phyloP scores from a whole-genome alignment of 2,888 invertebrate species.

The Aporophyla nigra region DNA sequence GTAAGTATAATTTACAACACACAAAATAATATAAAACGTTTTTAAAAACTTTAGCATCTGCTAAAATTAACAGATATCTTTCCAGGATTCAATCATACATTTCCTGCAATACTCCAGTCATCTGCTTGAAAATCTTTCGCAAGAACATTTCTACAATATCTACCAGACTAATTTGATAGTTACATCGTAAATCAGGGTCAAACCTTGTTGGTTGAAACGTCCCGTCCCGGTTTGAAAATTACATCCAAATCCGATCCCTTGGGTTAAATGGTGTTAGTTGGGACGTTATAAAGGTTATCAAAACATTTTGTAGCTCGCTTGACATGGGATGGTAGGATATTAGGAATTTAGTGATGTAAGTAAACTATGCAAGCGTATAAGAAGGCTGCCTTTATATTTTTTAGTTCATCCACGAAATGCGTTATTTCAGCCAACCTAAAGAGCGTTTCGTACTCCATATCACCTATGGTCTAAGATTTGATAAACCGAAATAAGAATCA shows the following conservation, averaged over 20 bases:
- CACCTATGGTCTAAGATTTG: too few relatives aligned
- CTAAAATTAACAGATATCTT: not conserved
- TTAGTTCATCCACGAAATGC: too few relatives aligned
- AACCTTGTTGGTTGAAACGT: conserved; percentile 15
- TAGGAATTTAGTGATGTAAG: not conserved
- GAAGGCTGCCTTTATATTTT: too few relatives aligned
- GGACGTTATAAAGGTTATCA: conserved; percentile 24
- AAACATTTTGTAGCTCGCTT: conserved; percentile 34
- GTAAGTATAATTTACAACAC: too few relatives aligned
- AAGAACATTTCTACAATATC: conserved; percentile 2
- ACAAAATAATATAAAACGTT: too few relatives aligned
- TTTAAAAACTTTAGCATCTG: not conserved
- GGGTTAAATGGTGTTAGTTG: conserved; percentile 41
- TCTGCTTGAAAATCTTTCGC: not conserved
- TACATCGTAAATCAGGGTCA: conserved; percentile 18
- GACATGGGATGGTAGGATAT: not conserved
- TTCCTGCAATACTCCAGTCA: not conserved
- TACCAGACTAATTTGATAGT: not conserved
- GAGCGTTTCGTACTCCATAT: too few relatives aligned
- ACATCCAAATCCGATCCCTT: conserved; percentile 31
- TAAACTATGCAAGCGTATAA: not conserved
- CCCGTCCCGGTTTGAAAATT: conserved; percentile 35
- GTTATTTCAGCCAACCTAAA: too few relatives aligned
- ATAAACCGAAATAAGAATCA: too few relatives aligned
- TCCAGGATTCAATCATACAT: not conserved